These are phyloP conservation scores for Papilio aristodemus DNA, from an alignment of 1,140 invertebrate genomes.

Conservation along the genomic window DNA sequence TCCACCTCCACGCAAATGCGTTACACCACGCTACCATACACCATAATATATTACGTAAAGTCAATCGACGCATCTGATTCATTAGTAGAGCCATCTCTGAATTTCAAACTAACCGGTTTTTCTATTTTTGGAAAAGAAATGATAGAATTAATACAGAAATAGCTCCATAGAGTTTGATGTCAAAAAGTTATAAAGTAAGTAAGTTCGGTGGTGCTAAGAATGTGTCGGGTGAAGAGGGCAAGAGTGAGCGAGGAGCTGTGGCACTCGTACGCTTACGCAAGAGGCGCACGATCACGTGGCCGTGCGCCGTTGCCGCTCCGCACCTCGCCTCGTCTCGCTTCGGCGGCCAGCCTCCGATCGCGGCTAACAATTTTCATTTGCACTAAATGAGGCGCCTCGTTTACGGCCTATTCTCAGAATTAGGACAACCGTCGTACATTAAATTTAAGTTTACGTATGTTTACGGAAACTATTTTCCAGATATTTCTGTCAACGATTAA, in stretches of 20 bases:
- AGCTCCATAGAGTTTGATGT: constrained; percentile 13
- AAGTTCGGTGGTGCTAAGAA: background rate
- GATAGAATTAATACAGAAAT: background rate
- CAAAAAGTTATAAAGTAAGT: constrained; percentile 52
- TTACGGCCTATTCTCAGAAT: constrained; percentile 71
- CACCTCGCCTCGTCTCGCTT: constrained; percentile 58
- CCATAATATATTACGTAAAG: constrained; percentile 31
- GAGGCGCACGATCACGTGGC: constrained; percentile 74
- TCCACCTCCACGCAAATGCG: constrained; percentile 30
- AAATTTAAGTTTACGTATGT: constrained; percentile 41
- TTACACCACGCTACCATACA: constrained; percentile 25
- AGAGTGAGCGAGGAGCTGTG: constrained; percentile 50
- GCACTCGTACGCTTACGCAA: constrained; percentile 77
- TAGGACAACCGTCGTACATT: constrained; percentile 55
- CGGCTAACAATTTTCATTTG: constrained; percentile 75
- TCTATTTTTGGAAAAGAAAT: background rate
- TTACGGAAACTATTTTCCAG: constrained; percentile 46
- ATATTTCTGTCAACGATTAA: background rate
- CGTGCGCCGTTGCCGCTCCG: constrained; percentile 68
- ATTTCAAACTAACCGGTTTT: background rate
- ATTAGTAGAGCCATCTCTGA: constrained; percentile 8
- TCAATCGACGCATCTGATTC: constrained; percentile 32
- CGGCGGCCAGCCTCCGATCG: constrained; percentile 59
- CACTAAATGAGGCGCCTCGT: constrained; percentile 72
- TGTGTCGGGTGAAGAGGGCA: background rate